These are phyloP conservation scores for Pseudochromis fuscus DNA, from an alignment of 2,797 vertebrate species.

Conservation along the genomic window DNA sequence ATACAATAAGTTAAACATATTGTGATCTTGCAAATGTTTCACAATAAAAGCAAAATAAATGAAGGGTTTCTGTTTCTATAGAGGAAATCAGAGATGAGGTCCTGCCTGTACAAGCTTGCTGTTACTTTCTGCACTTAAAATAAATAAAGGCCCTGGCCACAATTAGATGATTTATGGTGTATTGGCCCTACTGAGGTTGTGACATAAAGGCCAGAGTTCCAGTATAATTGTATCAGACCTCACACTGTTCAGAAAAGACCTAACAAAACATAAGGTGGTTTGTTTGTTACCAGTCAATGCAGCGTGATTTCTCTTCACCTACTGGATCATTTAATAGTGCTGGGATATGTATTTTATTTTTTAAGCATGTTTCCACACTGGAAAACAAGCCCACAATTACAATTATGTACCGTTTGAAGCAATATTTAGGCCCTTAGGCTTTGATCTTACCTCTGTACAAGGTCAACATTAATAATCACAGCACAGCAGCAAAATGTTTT, in stretches of 20 bases:
- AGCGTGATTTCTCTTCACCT: neutral
- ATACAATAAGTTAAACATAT: no score
- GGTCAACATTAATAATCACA: neutral
- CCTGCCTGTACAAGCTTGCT: no score
- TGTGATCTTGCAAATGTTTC: no score
- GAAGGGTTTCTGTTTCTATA: no score
- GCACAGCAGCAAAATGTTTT: no score
- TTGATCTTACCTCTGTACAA: neutral
- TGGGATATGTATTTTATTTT: neutral
- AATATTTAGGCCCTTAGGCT: neutral
- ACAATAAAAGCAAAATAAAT: no score
- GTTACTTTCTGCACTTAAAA: no score
- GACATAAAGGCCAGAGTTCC: neutral
- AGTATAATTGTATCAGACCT: neutral
- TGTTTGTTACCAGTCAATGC: neutral
- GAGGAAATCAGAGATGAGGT: no score
- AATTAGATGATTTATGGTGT: no score
- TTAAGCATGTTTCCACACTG: neutral
- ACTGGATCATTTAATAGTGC: neutral
- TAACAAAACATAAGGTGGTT: neutral
- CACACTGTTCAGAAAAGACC: neutral
- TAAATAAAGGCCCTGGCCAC: no score
- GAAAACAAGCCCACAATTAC: neutral
- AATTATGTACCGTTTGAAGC: neutral
- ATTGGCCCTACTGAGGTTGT: neutral